phyloP scores from a whole-genome alignment of 2,797 vertebrate species.

The Heterohyrax brucei region DNA sequence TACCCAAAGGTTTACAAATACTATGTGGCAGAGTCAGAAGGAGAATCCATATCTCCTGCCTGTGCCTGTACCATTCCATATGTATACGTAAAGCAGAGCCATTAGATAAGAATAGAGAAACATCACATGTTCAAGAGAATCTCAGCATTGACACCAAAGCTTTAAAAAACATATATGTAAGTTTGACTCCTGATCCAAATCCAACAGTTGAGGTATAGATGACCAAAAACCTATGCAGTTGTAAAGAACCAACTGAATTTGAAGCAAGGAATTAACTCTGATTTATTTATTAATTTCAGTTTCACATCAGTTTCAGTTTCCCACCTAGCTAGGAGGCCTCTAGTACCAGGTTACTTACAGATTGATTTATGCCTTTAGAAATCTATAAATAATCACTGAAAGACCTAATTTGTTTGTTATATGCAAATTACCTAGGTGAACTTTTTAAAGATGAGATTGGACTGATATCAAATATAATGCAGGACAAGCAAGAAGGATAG shows the following conservation, averaged over 20 bases:
- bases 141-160: constrained; percentile 11
- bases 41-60: background rate
- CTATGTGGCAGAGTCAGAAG: background rate
- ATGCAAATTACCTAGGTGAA: constrained; percentile 82
- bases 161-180: background rate
- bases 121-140: constrained; percentile 15
- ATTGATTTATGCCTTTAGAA: constrained; percentile 79
- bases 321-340: constrained; percentile 52
- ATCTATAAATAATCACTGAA: constrained; percentile 75
- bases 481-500: constrained; percentile 81
- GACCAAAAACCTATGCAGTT: background rate
- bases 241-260: constrained; percentile 70
- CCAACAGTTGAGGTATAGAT: constrained; percentile 46
- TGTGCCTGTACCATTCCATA: background rate
- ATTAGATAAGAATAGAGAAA: constrained; percentile 4
- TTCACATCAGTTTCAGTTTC: constrained; percentile 13
- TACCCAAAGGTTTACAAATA: background rate
- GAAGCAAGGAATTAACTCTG: constrained; percentile 63
- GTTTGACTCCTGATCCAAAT: constrained; percentile 59
- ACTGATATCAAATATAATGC: constrained; percentile 82
- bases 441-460: constrained; percentile 78
- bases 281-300: constrained; percentile 53
- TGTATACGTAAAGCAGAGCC: background rate
- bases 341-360: constrained; percentile 53
- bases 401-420: constrained; percentile 82